Evolutionary conservation across 2,797 vertebrate genomes (phyloP), one percentile per base, ranked within the genome.

Genomic region (Novumbra hubbsi): DNA sequence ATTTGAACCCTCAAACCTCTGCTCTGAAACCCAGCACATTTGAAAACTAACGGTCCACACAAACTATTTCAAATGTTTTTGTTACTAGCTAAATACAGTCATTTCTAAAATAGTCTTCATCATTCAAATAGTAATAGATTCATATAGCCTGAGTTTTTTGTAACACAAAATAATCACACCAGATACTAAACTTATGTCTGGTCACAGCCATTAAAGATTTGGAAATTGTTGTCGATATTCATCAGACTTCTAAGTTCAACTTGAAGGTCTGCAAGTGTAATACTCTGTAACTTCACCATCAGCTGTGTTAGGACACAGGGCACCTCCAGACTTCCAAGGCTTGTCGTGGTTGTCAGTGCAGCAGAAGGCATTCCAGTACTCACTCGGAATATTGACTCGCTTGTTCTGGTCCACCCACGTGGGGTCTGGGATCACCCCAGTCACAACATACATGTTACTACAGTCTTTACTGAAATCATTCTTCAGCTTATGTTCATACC

Each of bases 361-460:
- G 41, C 68, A 70, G 21, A 49, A 70, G 41, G 68, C 68, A 27
- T 49, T 70, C 68, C 68, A 70, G 68, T 48, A 70, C 41, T 70
- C 41, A 50, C 41, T 70, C 11, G 45, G 68, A 11, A 70, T 17
- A 28, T 70, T 70, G 19, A 70, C 68, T 28, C 67, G 34, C n/a
- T 32, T 2, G 28, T 66, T 65, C 27, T 32, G 27, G 32, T 66
- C 32, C n/a, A 66, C 28, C 64, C 64, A 66, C 28, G 0, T 19
- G 16, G 0, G 0, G 30, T 32, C 1, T 34, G 64, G 64, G 30
- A 66, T 32, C 28, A 38, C 64, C 30, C 64, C 64, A 19, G 32
- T 38, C 17, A 66, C 32, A 17, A 38, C 64, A 66, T 66, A 66
- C 64, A 66, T 34, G 2, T 66, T 9, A 32, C 7, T 19, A 66